These are phyloP conservation scores for Hydraecia micacea DNA, from an alignment of 2,888 invertebrate genomes.

Conservation along the genomic window DNA sequence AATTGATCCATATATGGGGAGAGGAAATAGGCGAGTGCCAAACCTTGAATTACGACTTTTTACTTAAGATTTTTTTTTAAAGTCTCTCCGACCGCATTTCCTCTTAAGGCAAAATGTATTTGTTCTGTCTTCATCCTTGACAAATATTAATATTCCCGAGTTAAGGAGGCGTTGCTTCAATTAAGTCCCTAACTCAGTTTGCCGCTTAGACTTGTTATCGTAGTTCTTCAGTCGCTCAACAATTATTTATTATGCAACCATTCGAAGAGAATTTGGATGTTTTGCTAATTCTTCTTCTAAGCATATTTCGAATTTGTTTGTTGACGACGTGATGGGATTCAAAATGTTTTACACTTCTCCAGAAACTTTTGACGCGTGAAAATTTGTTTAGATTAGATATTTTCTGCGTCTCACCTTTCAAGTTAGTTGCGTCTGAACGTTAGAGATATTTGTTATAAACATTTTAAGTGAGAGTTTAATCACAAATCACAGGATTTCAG, in stretches of 20 bases:
- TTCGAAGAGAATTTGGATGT: constrained; percentile 74
- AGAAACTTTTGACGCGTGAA: constrained; percentile 26
- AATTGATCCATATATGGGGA: too few species aligned
- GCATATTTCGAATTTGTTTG: constrained; percentile 37
- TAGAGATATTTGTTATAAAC: constrained; percentile 34
- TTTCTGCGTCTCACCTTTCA: constrained; percentile 9
- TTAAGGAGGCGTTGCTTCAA: constrained; percentile 72
- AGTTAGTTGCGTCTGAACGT: constrained; percentile 13
- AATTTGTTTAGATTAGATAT: constrained; percentile 28
- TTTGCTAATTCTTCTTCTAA: constrained; percentile 70
- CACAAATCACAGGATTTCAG: background rate
- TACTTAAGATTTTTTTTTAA: too few species aligned
- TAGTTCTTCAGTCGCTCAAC: constrained; percentile 81
- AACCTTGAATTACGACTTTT: too few species aligned
- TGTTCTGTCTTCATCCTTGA: constrained; percentile 68
- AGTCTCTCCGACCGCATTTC: too few species aligned
- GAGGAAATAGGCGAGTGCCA: too few species aligned
- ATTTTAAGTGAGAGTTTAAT: constrained; percentile 9
- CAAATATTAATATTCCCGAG: constrained; percentile 76
- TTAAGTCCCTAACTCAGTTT: constrained; percentile 79
- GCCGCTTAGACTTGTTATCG: constrained; percentile 81
- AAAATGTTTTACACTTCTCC: constrained; percentile 1
- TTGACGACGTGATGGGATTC: constrained; percentile 3
- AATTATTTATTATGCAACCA: constrained; percentile 79
- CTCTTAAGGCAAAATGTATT: constrained; percentile 57